Evolutionary conservation across 2,888 invertebrate genomes (phyloP).

Genomic region (Melanotus villosus): DNA sequence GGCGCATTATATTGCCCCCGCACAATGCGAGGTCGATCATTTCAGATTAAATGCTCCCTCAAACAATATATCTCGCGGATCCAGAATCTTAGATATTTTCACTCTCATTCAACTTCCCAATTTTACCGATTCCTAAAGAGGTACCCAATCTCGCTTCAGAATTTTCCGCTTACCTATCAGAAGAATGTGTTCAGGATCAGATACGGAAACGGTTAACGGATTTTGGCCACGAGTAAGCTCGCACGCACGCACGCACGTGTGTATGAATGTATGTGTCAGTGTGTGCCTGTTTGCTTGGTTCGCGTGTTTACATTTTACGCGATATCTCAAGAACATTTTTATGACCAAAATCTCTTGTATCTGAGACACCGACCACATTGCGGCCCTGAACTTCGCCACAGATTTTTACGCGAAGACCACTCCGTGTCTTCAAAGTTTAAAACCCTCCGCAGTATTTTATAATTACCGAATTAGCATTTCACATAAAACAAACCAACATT

Average conservation of each 20-base stretch:
- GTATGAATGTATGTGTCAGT: slow-evolving; percentile 14
- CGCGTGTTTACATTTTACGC: slow-evolving; percentile 1
- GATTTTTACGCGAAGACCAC: too few species aligned
- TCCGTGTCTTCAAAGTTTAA: too few species aligned
- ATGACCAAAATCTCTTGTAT: slow-evolving; percentile 7
- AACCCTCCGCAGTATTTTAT: too few species aligned
- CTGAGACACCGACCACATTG: too few species aligned
- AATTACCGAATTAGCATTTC: too few species aligned
- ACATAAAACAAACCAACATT: too few species aligned
- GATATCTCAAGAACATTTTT: slow-evolving; percentile 7
- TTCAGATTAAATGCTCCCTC: slow-evolving; percentile 29
- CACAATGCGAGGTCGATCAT: slow-evolving; percentile 17
- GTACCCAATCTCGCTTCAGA: not conserved
- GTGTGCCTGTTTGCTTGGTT: slow-evolving; percentile 2
- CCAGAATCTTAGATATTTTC: slow-evolving; percentile 34
- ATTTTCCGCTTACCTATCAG: slow-evolving; percentile 8
- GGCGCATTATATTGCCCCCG: slow-evolving; percentile 24
- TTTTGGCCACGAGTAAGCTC: slow-evolving; percentile 4
- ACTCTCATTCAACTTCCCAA: slow-evolving; percentile 22
- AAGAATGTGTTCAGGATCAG: slow-evolving; percentile 10
- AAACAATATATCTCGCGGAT: slow-evolving; percentile 30
- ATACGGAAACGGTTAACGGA: slow-evolving; percentile 15
- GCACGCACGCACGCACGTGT: slow-evolving; percentile 12
- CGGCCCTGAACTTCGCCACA: too few species aligned
- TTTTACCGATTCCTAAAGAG: slow-evolving; percentile 7